Conservation (phyloP, 2,888 invertebrate genomes). For the Temnothorax rugatulus region DNA sequence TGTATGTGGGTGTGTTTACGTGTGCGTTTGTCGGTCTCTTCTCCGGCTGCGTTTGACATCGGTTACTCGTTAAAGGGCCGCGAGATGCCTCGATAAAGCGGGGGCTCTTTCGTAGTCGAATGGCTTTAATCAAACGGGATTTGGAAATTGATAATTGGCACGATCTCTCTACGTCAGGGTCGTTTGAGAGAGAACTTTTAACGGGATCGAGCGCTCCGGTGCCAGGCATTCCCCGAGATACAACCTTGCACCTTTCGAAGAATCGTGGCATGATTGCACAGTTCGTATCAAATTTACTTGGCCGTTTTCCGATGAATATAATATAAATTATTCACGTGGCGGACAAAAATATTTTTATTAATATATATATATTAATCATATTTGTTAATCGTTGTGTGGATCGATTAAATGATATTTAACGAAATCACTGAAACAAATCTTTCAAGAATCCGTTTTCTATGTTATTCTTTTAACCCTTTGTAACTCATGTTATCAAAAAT, state of each 20-base stretch:
- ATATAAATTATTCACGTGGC: neutral
- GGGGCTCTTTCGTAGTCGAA: slow-evolving; percentile 71
- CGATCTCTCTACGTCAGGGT: slow-evolving; percentile 45
- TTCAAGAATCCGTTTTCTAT: neutral
- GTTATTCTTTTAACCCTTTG: neutral
- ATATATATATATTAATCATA: neutral
- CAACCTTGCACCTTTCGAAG: slow-evolving; percentile 26
- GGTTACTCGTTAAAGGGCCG: slow-evolving; percentile 79
- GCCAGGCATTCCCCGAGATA: slow-evolving; percentile 11
- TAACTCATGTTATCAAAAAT: no score
- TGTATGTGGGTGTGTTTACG: neutral
- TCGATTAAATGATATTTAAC: neutral
- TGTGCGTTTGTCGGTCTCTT: slow-evolving; percentile 59
- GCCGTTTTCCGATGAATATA: neutral
- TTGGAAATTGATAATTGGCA: slow-evolving; percentile 73
- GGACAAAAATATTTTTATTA: neutral
- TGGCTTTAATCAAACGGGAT: slow-evolving; percentile 74
- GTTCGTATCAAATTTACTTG: slow-evolving; percentile 13
- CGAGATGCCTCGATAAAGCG: slow-evolving; percentile 77
- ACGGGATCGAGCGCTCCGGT: slow-evolving; percentile 20
- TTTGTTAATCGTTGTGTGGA: no score
- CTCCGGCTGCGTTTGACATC: slow-evolving; percentile 78
- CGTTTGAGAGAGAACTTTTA: slow-evolving; percentile 47
- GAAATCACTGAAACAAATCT: neutral
- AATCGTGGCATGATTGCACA: neutral